Percentiles rank a stretch among this genome's conserved stretches.
Evolutionary conservation across 2,113 vertebrate genomes (phyloP).

Genomic region (Tapirus terrestris): DNA sequence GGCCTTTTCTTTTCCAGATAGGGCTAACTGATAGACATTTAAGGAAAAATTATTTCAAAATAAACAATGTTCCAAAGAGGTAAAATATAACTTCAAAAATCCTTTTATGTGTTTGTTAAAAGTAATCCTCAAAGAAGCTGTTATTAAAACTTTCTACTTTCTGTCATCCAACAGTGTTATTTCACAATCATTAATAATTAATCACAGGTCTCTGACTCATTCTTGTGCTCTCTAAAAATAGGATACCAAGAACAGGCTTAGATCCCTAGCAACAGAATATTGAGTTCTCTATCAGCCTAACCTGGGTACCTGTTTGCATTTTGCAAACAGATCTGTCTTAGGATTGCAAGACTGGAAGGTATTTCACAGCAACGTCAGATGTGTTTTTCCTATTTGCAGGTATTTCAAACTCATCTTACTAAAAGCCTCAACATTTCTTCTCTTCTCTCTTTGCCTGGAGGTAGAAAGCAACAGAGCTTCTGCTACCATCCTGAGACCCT

Average conservation of each 20-base stretch:
- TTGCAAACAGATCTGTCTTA: conserved; percentile 77
- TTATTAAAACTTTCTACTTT: conserved; percentile 84
- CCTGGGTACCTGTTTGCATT: conserved; percentile 58
- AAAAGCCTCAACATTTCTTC: neutral
- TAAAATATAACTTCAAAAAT: conserved; percentile 69
- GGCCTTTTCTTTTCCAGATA: conserved; percentile 38
- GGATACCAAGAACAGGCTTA: conserved; percentile 77
- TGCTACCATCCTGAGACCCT: neutral
- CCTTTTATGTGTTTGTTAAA: conserved; percentile 82
- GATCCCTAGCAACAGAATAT: conserved; percentile 84
- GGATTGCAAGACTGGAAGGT: conserved; percentile 56
- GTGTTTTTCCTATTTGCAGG: conserved; percentile 45
- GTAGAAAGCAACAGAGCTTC: neutral
- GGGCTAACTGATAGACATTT: neutral
- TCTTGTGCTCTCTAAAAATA: conserved; percentile 82
- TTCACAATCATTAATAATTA: conserved; percentile 86
- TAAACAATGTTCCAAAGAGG: conserved; percentile 39
- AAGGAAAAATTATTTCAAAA: conserved; percentile 52
- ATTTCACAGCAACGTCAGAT: conserved; percentile 61
- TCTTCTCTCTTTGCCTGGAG: neutral
- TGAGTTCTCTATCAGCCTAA: conserved; percentile 74
- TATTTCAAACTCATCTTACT: neutral
- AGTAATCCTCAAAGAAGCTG: conserved; percentile 77
- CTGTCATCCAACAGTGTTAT: conserved; percentile 81
- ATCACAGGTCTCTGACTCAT: conserved; percentile 86